Conservation (phyloP, 2,888 invertebrate species). For the Metopia argyrocephala region DNA sequence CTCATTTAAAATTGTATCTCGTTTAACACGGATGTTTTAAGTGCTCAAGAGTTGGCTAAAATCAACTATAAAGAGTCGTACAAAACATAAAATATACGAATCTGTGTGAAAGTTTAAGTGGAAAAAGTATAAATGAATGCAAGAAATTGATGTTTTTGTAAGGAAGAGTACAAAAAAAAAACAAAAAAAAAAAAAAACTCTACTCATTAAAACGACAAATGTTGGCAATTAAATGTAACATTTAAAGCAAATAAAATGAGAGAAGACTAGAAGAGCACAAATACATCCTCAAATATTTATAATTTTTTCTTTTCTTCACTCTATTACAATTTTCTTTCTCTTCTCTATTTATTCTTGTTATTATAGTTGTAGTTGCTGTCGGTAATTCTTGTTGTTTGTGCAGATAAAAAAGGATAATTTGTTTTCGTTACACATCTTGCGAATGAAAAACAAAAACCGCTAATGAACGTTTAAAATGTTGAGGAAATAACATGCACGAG, state of each 20-base stretch:
- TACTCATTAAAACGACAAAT: constrained; percentile 64
- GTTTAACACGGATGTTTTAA: constrained; percentile 64
- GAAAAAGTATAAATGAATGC: background rate
- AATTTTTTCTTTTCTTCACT: constrained; percentile 1
- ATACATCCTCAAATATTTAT: constrained; percentile 40
- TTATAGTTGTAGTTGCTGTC: background rate
- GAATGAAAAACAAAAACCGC: constrained; percentile 57
- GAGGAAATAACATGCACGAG: constrained; percentile 63
- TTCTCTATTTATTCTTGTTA: background rate
- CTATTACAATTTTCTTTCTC: background rate
- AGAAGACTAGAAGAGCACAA: constrained; percentile 28
- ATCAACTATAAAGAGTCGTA: constrained; percentile 24
- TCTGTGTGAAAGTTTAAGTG: no score
- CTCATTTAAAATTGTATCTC: constrained; percentile 39
- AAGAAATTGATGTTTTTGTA: background rate
- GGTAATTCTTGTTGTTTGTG: constrained; percentile 8
- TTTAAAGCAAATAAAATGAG: constrained; percentile 19
- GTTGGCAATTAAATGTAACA: constrained; percentile 62
- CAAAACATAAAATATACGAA: background rate
- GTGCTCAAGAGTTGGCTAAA: constrained; percentile 51
- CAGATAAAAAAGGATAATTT: constrained; percentile 60
- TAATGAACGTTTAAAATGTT: constrained; percentile 49
- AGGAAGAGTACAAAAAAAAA: background rate
- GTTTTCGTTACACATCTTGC: constrained; percentile 53
- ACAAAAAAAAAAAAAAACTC: constrained; percentile 31